These are phyloP conservation scores for Hypotaenidia philippensis DNA, from an alignment of 2,797 vertebrate genomes.

Conservation along the genomic window DNA sequence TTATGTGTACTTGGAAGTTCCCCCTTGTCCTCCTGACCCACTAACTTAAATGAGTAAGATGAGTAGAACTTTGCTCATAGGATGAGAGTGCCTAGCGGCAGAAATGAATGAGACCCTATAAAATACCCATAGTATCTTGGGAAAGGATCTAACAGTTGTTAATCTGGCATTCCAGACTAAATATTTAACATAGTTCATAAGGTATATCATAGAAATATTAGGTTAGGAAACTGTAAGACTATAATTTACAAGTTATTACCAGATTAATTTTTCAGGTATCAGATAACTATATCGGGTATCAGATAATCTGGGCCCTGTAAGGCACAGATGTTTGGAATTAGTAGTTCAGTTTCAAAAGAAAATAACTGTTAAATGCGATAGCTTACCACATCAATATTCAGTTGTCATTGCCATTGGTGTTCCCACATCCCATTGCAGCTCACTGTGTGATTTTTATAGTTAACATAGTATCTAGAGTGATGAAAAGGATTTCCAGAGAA, in stretches of 20 bases:
- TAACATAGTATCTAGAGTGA: background rate
- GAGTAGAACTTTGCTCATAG: background rate
- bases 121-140: background rate
- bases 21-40: background rate
- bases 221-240: background rate
- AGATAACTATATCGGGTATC: background rate
- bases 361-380: background rate
- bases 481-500: background rate
- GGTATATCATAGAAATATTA: background rate
- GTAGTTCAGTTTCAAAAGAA: background rate
- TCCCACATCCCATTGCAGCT: background rate
- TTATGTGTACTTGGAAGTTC: background rate
- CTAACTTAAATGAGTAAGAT: background rate
- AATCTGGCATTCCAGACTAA: constrained; percentile 1
- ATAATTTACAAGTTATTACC: background rate
- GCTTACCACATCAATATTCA: accelerated
- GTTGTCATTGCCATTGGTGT: background rate
- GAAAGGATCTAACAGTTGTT: background rate
- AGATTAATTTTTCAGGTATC: constrained; percentile 16
- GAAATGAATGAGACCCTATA: background rate
- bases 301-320: background rate
- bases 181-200: background rate
- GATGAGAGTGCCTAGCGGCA: background rate
- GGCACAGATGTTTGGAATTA: background rate
- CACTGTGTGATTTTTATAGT: background rate